Base-by-base conservation (phyloP, 2,797 vertebrate genomes). In the Kryptolebias ocellatus region DNA sequence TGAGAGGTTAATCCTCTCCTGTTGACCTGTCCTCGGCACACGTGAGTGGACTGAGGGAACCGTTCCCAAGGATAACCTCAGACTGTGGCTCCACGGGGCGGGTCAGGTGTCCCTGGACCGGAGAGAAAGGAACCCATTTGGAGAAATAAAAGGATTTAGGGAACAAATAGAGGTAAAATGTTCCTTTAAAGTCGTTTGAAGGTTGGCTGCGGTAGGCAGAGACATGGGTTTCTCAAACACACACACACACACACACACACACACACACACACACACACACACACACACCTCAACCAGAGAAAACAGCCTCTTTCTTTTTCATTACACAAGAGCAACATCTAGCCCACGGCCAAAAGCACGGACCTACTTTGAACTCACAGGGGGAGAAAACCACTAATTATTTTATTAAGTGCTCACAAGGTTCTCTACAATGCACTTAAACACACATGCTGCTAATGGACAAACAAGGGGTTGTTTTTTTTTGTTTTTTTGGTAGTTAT, bases 351-450 rank as follows among this genome's bases (percentile, higher is more conserved):
- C 65, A 18, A 83, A 81, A 83, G 83, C 86, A 61, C 65, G 56
- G 72, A 77, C 68, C 84, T 42, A 60, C 91, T 93, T 93, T 93
- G 90, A 93, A 92, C 88, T 92, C 73, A 15, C 72, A 66, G 83
- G 87, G 80, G 82, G 65, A 75, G 49, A 70, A 79, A 88, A 78
- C 75, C 85, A 78, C 89, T 91, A 90, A 92, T 92, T 57, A 82
- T 89, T 92, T 92, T 92, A 94, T 92, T 90, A 94, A 92, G 89
- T 93, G 87, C 85, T 86, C 83, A 81, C 81, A 74, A 49, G 47
- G 67, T 83, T 78, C 54, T 56, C 60, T 79, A 71, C 59, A 55
- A 76, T 51, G 60, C 69, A 66, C 77, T 80, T 60, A 78, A 74
- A 78, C 67, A 72, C 80, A 84, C 79, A 84, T 66, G 54, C 64